phyloP scores from a whole-genome alignment of 2,888 invertebrate species.

The Thera britannica region DNA sequence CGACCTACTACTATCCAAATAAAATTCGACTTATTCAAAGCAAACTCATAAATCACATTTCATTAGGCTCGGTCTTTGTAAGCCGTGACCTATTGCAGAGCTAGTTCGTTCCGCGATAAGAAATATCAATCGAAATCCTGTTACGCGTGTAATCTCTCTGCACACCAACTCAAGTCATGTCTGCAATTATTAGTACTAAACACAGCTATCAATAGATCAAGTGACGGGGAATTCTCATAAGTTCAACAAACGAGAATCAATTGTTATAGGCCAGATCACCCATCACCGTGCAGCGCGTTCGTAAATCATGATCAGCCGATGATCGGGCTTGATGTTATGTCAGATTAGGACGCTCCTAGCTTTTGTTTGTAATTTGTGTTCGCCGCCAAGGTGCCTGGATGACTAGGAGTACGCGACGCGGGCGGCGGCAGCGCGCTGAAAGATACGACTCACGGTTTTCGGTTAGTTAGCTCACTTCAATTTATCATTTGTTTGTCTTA shows the following conservation, averaged over 20 bases:
- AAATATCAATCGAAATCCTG: conserved; percentile 42
- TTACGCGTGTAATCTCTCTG: conserved; percentile 27
- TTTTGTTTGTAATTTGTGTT: conserved; percentile 80
- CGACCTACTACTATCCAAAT: conserved; percentile 54
- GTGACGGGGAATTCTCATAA: conserved; percentile 46
- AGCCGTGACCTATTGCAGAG: conserved; percentile 66
- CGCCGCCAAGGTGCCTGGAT: conserved; percentile 76
- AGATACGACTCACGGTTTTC: conserved; percentile 61
- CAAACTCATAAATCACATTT: conserved; percentile 68
- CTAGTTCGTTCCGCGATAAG: conserved; percentile 47
- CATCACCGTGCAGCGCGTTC: conserved; percentile 76
- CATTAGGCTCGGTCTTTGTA: conserved; percentile 58
- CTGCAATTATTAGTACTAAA: conserved; percentile 28
- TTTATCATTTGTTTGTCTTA: conserved; percentile 70
- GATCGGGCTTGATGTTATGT: conserved; percentile 78
- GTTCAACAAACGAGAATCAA: conserved; percentile 75
- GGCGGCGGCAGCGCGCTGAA: conserved; percentile 61
- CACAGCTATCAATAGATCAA: conserved; percentile 28
- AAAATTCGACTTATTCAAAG: conserved; percentile 52
- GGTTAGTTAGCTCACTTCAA: conserved; percentile 64
- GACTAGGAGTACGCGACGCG: conserved; percentile 63
- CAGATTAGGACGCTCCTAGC: conserved; percentile 79
- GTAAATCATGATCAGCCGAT: conserved; percentile 82
- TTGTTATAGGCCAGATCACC: conserved; percentile 73
- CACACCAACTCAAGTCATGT: conserved; percentile 23